phyloP scores from a whole-genome alignment of 2,888 invertebrate species.

The Cosmia trapezina region DNA sequence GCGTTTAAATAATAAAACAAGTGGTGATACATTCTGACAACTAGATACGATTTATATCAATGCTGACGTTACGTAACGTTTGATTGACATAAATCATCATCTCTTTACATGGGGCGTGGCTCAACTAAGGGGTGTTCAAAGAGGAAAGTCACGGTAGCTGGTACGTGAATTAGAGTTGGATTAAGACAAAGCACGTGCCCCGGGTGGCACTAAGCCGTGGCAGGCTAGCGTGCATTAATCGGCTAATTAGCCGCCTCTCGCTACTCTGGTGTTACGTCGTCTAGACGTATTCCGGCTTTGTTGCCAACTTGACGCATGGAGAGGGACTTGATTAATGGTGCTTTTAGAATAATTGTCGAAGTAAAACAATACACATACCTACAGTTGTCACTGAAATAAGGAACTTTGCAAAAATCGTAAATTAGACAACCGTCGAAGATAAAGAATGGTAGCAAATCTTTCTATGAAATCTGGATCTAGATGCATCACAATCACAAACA shows the following conservation, averaged over 20 bases:
- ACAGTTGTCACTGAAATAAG: not conserved
- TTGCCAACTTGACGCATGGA: slow-evolving; percentile 65
- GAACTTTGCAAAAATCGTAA: not conserved
- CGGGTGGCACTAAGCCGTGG: slow-evolving; percentile 49
- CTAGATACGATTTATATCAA: slow-evolving; percentile 50
- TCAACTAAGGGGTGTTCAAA: slow-evolving; percentile 11
- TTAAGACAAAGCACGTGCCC: slow-evolving; percentile 59
- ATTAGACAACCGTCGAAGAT: not conserved
- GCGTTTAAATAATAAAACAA: slow-evolving; percentile 70
- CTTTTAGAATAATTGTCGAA: slow-evolving; percentile 60
- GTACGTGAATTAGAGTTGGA: slow-evolving; percentile 39
- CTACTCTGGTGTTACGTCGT: slow-evolving; percentile 70
- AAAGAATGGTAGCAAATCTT: not conserved
- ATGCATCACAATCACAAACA: slow-evolving; percentile 39
- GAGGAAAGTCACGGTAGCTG: slow-evolving; percentile 27
- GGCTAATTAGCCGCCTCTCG: slow-evolving; percentile 77
- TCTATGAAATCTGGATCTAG: not conserved
- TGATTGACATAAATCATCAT: slow-evolving; percentile 21
- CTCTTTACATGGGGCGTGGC: slow-evolving; percentile 2
- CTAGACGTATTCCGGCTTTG: slow-evolving; percentile 80
- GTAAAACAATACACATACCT: not conserved
- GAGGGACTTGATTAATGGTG: slow-evolving; percentile 59
- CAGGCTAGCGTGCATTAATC: slow-evolving; percentile 72
- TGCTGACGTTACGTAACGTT: slow-evolving; percentile 37
- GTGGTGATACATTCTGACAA: slow-evolving; percentile 61